Base-by-base conservation (phyloP, 2,888 invertebrate genomes). In the Monoplex corrugatus region DNA sequence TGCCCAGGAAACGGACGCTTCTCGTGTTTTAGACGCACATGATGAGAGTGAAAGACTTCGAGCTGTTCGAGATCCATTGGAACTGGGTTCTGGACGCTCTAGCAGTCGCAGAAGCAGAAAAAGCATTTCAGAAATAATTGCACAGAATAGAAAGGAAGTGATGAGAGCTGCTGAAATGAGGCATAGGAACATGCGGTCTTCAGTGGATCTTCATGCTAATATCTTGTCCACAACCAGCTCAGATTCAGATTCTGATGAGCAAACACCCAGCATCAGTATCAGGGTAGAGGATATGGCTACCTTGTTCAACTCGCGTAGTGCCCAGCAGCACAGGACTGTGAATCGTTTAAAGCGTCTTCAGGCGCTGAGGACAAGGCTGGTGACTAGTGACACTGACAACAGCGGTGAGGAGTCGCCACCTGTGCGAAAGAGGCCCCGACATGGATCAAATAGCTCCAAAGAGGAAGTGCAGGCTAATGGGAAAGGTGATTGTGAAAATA, bases 51-150 rank as follows among this genome's bases (percentile, higher is more conserved):
- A 90, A 45, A 83, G 88, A 44, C 44, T 83, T 6, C n/a, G 44
- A 28, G 44, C 68, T 6, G 83, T 43, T 16, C 68, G 72, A 13
- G 78, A 45, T 13, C 44, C 23, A 63, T 38, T 28, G 45, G 86
- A 63, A 44, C 86, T 45, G 63, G 83, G 44, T 57, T 19, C 88
- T 85, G 78, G 90, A 85, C 13, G 87, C 89, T 19, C 87, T 68
- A 8, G 83, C 87, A n/a, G 83, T 32, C 57, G 43, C 40, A 90
- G 72, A 38, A 87, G 87, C 43, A 83, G 91, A 10, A 89, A 89
- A 78, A 93, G 91, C 75, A 93, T 94, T 84, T 91, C 93, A 10
- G 92, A 93, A 63, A 89, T 94, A 75, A 93, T 94, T 28, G 92
- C 91, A 23, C 92, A 92, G 87, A 94, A 93, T 89, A 91, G 93